phyloP scores from a whole-genome alignment of 2,888 invertebrate genomes.

The Agelastica alni region DNA sequence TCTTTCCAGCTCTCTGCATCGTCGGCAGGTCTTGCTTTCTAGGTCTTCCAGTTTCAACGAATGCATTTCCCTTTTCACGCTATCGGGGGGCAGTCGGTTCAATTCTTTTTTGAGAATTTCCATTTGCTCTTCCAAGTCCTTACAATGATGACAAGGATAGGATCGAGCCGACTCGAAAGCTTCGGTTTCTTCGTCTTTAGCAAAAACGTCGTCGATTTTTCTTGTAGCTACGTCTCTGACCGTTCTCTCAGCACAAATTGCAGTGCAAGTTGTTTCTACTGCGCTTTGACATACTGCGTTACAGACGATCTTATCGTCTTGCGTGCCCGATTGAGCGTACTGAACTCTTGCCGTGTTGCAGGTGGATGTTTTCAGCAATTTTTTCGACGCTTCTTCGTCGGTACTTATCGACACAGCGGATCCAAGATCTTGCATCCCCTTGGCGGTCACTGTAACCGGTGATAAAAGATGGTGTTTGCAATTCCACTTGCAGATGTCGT shows the following conservation, averaged over 20 bases:
- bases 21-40: no score
- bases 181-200: constrained; percentile 1
- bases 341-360: no score
- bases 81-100: constrained; percentile 31
- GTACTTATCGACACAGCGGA: neutral
- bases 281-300: neutral
- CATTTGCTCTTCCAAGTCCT: constrained; percentile 20
- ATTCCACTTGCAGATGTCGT: constrained; percentile 5
- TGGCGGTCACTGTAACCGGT: neutral
- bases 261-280: neutral
- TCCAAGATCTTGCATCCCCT: neutral
- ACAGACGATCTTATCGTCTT: no score
- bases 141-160: neutral
- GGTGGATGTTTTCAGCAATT: no score
- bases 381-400: neutral
- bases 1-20: no score
- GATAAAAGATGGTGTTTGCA: neutral
- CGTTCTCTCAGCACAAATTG: no score
- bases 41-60: constrained; percentile 27
- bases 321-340: neutral
- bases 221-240: neutral
- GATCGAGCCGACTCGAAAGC: constrained; percentile 8
- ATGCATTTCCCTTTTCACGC: no score
- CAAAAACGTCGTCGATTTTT: neutral
- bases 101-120: constrained; percentile 35